Evolutionary conservation across 92 coral and sea anemone genomes (phyloP).

Genomic region (Epizoanthus fatuus): DNA sequence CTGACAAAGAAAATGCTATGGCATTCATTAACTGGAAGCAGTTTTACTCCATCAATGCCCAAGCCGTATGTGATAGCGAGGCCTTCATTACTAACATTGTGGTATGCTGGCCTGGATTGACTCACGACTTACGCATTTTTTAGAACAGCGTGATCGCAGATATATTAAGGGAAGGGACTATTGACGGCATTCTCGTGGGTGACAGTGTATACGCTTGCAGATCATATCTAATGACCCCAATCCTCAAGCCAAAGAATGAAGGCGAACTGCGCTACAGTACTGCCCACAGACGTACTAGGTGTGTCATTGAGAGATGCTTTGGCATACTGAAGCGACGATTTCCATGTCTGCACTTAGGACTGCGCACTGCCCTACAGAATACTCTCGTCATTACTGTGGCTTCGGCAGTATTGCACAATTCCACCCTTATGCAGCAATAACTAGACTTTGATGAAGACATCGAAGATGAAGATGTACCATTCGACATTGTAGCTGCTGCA

Average conservation of each 20-base stretch:
- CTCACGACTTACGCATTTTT: too few species aligned
- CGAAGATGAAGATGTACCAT: conserved; percentile 54
- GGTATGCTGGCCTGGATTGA: conserved; percentile 52
- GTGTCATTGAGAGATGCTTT: too few species aligned
- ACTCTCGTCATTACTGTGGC: conserved; percentile 54
- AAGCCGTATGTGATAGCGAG: conserved; percentile 48
- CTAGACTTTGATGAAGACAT: conserved; percentile 57
- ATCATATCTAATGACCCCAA: too few species aligned
- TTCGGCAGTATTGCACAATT: conserved; percentile 34
- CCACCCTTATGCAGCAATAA: conserved; percentile 40
- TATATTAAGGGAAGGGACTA: too few species aligned
- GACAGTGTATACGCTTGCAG: too few species aligned
- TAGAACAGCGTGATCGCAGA: too few species aligned
- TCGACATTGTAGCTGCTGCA: conserved; percentile 62
- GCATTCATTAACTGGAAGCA: conserved; percentile 50
- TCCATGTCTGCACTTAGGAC: too few species aligned
- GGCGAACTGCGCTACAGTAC: too few species aligned
- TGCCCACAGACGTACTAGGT: too few species aligned
- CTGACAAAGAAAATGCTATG: conserved; percentile 43
- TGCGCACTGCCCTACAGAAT: conserved; percentile 54
- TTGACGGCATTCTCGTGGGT: too few species aligned
- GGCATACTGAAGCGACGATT: too few species aligned
- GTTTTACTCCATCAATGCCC: conserved; percentile 49
- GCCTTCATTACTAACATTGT: conserved; percentile 44
- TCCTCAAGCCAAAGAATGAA: too few species aligned